Percentiles rank a stretch among this genome's conserved stretches.
Evolutionary conservation across 2,797 vertebrate genomes (phyloP).

Genomic region (Channa striata): DNA sequence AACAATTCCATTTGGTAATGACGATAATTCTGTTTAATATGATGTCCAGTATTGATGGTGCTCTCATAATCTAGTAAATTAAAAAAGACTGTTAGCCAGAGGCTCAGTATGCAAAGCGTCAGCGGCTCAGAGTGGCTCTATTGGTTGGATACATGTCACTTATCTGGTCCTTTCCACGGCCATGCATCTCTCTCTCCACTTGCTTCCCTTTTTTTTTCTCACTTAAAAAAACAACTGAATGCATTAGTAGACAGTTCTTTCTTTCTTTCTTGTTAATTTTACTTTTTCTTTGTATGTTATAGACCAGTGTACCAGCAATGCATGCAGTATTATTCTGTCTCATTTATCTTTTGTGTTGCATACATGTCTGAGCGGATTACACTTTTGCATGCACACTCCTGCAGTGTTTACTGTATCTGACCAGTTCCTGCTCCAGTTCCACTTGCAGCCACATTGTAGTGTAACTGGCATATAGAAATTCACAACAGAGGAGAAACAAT

Average conservation of each 20-base stretch:
- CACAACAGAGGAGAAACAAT: too few species aligned
- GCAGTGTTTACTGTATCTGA: neutral
- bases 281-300: neutral
- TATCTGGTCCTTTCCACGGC: slow-evolving; percentile 46
- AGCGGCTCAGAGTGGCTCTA: slow-evolving; percentile 32
- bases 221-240: neutral
- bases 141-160: slow-evolving; percentile 40
- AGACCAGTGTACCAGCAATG: neutral
- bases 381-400: neutral
- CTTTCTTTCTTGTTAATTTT: neutral
- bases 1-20: slow-evolving; percentile 4
- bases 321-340: too few species aligned
- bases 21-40: neutral
- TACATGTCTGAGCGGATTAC: neutral
- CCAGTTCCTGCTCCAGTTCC: neutral
- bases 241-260: neutral
- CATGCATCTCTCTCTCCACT: slow-evolving; percentile 7
- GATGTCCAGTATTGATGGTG: slow-evolving; percentile 16
- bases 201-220: neutral
- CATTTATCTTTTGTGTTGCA: neutral
- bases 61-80: neutral
- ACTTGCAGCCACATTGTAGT: neutral
- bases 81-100: slow-evolving; percentile 36
- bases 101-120: slow-evolving; percentile 64
- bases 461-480: too few species aligned